Evolutionary conservation across 30 jellyfish, hydroid and myxozoan genomes (phyloP), one percentile per base, ranked within the genome.

Genomic region (Hydractinia echinata): DNA sequence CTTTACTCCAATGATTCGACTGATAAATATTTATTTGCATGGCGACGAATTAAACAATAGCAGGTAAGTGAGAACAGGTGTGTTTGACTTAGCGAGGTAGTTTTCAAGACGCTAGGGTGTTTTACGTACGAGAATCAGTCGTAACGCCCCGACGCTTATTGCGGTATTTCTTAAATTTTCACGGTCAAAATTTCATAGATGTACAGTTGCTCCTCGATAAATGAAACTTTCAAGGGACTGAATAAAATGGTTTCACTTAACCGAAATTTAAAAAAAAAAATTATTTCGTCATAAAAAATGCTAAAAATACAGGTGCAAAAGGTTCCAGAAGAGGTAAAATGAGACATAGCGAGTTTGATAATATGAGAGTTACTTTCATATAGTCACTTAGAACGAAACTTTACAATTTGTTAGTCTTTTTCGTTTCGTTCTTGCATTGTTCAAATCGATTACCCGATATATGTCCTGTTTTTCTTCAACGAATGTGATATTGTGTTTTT

Each of bases 1-100:
- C 53, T 61, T 91, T 51, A 91, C 97, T 3, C 97, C 97, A 10
- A 91, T 91, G 97, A 78, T 91, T 14, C 86, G 97, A 53, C 56
- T 91, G 20, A 91, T 91, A n/a, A 82, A 85, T 51, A 76, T 21
- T 66, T 79, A 68, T 60, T 55, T 81, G 19, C 39, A 44, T 64
- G 39, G 51, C 39, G 74, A 64, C 7, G 74, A 64, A 64, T 30
- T 30, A 30, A 64, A 51, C 74, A 64, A 64, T 13, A 64, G 51
- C 19, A 64, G 51, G 74, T 64, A 51, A 64, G 74, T 30, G 44
- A 30, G 44, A 30, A 30, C 44, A 30, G n/a, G 44, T 30, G 44
- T 30, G 44, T 30, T 30, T 30, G 44, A 30, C 44, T 30, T 30
- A 30, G 44, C 44, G 44, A 30, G 44, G 44, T 30, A 0, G 44